phyloP scores from a whole-genome alignment of 2,888 invertebrate genomes.

The Sinohyriopsis cumingii region DNA sequence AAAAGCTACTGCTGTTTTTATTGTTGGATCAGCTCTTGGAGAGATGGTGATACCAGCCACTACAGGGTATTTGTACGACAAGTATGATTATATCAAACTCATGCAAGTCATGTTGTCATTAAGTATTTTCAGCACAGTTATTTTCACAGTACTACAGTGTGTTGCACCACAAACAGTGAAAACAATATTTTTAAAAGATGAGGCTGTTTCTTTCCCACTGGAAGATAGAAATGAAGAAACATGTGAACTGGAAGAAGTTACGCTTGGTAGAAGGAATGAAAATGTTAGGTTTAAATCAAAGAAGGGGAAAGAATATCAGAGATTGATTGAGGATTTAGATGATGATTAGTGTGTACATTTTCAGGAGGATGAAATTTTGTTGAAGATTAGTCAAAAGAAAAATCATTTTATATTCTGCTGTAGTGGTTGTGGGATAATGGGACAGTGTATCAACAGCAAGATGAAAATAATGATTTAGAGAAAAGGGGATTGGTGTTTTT shows the following conservation, averaged over 20 bases:
- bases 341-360: conserved; percentile 18
- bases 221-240: conserved; percentile 46
- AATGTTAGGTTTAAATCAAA: no score
- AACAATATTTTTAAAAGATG: conserved; percentile 21
- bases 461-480: no score
- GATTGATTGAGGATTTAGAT: conserved; percentile 29
- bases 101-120: conserved; percentile 68
- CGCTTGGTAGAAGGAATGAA: no score
- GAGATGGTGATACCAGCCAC: conserved; percentile 71
- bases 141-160: conserved; percentile 67
- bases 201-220: conserved; percentile 51
- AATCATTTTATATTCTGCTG: no score
- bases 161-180: conserved; percentile 57
- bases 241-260: no score
- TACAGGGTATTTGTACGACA: conserved; percentile 69
- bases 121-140: conserved; percentile 53
- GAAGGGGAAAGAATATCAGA: conserved; percentile 15
- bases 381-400: no score
- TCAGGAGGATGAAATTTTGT: no score
- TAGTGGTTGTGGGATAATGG: no score
- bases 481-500: no score
- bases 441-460: no score
- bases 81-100: conserved; percentile 64
- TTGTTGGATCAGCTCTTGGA: conserved; percentile 72
- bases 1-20: conserved; percentile 72